Evolutionary conservation across 1,140 invertebrate species (phyloP), one percentile per base, ranked within the genome.

Genomic region (Drosophila triauraria): DNA sequence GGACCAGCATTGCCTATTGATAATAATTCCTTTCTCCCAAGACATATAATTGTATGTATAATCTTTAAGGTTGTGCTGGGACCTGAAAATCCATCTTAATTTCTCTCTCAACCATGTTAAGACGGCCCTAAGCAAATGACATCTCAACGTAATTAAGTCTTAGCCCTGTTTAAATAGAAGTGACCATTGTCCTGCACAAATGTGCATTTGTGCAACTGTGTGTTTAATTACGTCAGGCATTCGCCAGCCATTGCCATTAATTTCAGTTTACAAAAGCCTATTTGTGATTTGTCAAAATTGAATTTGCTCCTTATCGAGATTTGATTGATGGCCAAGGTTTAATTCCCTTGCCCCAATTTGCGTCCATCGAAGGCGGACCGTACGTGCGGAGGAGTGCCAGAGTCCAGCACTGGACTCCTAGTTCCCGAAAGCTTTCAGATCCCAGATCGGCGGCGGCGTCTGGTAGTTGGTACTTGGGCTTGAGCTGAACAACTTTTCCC

Each of bases 271-370:
- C 83, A 84, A 88, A 88, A 78, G 80, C 84, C 83, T 84, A 88
- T 84, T 88, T 88, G 84, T 88, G 84, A 87, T 88, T 87, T 87
- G 84, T 88, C 84, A 84, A 84, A 88, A 90, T 88, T 80, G 84
- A 90, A 90, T 88, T 88, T 84, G 54, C 72, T 72, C 42, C 78
- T 84, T 88, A 90, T 84, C 85, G 53, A 78, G 50, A 90, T 90
- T 83, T 88, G 84, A 87, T 88, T 87, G 84, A 87, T 88, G 69
- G 51, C 38, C 32, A 40, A 74, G 53, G 67, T 40, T 43, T 56
- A 51, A 77, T 72, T 61, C 64, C 54, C 47, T 43, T 65, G 65
- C 47, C 59, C 69, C 50, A 58, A 65, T 54, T 67, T 78, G 63
- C 57, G 71, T 71, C 43, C 77, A 40, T 58, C 65, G 46, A 82